phyloP scores from a whole-genome alignment of 2,113 vertebrate species.

The Chloroceryle aenea region DNA sequence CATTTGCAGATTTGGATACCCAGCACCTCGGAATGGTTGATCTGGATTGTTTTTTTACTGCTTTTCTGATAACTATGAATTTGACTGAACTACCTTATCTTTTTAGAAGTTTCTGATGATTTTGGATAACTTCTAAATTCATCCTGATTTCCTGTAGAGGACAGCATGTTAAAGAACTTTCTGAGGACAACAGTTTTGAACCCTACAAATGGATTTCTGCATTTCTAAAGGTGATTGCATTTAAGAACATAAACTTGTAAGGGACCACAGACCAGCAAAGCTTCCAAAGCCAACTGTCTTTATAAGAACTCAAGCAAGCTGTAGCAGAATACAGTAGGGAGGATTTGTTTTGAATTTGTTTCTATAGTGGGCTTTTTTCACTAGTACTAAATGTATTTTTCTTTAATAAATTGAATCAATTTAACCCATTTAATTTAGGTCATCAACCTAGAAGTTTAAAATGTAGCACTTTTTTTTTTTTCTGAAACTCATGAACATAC shows the following conservation, averaged over 20 bases:
- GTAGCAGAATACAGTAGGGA: background rate
- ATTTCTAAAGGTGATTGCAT: background rate
- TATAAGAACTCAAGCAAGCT: background rate
- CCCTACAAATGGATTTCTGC: background rate
- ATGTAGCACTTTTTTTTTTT: background rate
- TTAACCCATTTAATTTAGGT: background rate
- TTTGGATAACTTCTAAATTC: background rate
- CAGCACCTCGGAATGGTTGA: background rate
- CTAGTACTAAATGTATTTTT: background rate
- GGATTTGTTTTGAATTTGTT: background rate
- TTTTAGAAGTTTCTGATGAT: background rate
- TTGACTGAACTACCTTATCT: background rate
- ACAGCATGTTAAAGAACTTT: background rate
- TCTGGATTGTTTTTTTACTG: background rate
- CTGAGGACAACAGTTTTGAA: background rate
- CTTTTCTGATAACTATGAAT: background rate
- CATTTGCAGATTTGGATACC: background rate
- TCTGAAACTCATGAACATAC: background rate
- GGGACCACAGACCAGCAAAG: background rate
- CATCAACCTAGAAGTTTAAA: background rate
- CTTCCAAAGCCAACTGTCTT: background rate
- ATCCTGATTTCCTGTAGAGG: background rate
- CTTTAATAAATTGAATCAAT: background rate
- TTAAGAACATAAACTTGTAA: background rate
- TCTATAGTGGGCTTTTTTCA: background rate